phyloP scores from a whole-genome alignment of 1,140 invertebrate genomes.

The Pogonus chalceus region DNA sequence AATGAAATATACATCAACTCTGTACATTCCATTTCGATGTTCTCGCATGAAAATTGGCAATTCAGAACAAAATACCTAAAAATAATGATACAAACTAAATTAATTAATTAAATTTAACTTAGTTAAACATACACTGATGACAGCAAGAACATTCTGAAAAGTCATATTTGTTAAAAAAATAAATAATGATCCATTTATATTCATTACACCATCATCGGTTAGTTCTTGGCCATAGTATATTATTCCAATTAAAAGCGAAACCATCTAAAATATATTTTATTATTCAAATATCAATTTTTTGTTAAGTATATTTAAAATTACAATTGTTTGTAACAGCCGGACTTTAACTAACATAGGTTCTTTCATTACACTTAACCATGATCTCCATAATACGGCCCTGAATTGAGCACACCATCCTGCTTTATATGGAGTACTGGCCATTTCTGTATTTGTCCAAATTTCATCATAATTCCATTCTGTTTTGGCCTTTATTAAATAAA shows the following conservation, averaged over 20 bases:
- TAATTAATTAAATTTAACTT: not conserved
- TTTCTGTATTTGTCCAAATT: constrained; percentile 15
- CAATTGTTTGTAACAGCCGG: constrained; percentile 76
- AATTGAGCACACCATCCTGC: constrained; percentile 84
- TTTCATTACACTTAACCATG: constrained; percentile 76
- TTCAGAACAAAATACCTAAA: constrained; percentile 85
- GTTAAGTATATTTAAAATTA: constrained; percentile 40
- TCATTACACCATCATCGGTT: constrained; percentile 81
- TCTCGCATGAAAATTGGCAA: constrained; percentile 86
- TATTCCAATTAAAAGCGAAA: constrained; percentile 74
- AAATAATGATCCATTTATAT: constrained; percentile 93
- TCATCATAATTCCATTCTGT: constrained; percentile 16
- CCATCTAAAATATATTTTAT: constrained; percentile 52
- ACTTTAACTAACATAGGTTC: constrained; percentile 86
- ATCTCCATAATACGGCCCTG: constrained; percentile 78
- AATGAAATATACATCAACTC: constrained; percentile 87
- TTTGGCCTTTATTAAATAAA: constrained; percentile 15
- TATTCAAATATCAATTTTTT: not conserved
- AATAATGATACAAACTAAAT: constrained; percentile 12
- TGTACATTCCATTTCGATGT: constrained; percentile 84
- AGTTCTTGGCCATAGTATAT: constrained; percentile 80
- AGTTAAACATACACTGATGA: constrained; percentile 72
- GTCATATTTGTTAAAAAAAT: constrained; percentile 89
- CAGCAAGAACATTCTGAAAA: constrained; percentile 83
- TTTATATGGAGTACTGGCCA: constrained; percentile 57